A percentile compares a stretch with the other conserved stretches of the same genome.
Evolutionary conservation across 1,140 invertebrate genomes (phyloP).

Genomic region (Drosophila lacteicornis): DNA sequence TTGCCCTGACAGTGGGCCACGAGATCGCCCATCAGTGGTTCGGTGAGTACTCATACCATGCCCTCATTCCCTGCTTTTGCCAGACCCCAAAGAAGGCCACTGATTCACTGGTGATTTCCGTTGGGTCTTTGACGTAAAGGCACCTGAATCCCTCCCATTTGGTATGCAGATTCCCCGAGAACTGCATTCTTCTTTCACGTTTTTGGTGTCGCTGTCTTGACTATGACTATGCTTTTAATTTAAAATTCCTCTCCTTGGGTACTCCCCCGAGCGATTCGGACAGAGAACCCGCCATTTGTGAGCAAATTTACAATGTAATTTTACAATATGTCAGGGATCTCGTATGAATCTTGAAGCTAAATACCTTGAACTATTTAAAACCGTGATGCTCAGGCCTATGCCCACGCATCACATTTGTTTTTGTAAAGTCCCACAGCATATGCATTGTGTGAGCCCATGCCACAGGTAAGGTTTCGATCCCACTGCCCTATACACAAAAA

Average conservation of each 20-base stretch:
- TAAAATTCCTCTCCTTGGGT: background rate
- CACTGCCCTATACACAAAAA: no score
- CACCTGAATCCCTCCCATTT: conserved; percentile 22
- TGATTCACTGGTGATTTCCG: conserved; percentile 6
- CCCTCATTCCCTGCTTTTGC: background rate
- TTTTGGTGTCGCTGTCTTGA: conserved; percentile 22
- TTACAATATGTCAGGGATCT: no score
- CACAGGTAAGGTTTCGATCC: no score
- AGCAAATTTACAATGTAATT: no score
- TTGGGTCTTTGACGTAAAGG: conserved; percentile 5
- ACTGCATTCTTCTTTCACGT: background rate
- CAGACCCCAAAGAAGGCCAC: background rate
- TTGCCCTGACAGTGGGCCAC: conserved; percentile 94
- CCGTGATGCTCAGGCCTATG: no score
- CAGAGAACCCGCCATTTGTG: background rate
- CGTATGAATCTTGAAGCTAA: no score
- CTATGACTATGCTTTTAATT: background rate
- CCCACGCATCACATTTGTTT: no score
- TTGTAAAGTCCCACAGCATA: no score
- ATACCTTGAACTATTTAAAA: no score
- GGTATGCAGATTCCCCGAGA: conserved; percentile 16
- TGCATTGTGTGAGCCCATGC: no score
- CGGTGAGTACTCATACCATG: conserved; percentile 81
- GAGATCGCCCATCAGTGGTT: conserved; percentile 97
- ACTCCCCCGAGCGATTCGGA: background rate